Evolutionary conservation across 2,888 invertebrate genomes (phyloP).

Genomic region (Nomada fabriciana): DNA sequence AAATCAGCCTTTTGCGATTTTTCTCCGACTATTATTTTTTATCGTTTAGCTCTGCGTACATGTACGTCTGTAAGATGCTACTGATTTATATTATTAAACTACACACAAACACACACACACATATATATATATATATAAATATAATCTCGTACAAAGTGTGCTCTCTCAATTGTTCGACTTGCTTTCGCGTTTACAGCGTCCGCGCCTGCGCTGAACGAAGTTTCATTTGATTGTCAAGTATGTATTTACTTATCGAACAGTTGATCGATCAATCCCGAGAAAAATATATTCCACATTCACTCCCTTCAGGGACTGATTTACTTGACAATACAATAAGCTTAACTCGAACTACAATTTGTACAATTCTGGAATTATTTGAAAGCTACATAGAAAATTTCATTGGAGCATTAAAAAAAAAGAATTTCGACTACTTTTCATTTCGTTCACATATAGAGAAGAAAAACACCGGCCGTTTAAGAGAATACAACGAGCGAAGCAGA

Average conservation of each 20-base stretch:
- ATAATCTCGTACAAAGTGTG: constrained; percentile 37
- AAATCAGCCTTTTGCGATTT: constrained; percentile 11
- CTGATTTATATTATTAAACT: constrained; percentile 79
- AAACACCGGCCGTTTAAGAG: background rate
- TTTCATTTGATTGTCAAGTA: background rate
- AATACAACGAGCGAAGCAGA: constrained; percentile 19
- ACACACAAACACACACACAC: constrained; percentile 53
- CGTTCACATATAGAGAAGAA: background rate
- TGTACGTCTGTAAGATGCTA: constrained; percentile 78
- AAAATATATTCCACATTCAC: background rate
- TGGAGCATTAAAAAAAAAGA: background rate
- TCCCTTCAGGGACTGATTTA: background rate
- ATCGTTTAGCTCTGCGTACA: constrained; percentile 77
- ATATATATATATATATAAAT: constrained; percentile 9
- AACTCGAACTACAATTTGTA: constrained; percentile 17
- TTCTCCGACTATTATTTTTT: constrained; percentile 71
- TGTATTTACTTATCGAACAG: background rate
- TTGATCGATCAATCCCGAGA: background rate
- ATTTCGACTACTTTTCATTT: background rate
- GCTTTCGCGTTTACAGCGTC: background rate
- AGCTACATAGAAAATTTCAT: background rate
- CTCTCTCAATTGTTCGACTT: constrained; percentile 27
- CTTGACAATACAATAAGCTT: background rate
- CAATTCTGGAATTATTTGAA: constrained; percentile 4
- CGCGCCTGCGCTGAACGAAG: background rate